A percentile compares a stretch with the other conserved stretches of the same genome.
These are phyloP conservation scores for Lucifuga dentata DNA, from an alignment of 2,113 vertebrate genomes.

Conservation along the genomic window DNA sequence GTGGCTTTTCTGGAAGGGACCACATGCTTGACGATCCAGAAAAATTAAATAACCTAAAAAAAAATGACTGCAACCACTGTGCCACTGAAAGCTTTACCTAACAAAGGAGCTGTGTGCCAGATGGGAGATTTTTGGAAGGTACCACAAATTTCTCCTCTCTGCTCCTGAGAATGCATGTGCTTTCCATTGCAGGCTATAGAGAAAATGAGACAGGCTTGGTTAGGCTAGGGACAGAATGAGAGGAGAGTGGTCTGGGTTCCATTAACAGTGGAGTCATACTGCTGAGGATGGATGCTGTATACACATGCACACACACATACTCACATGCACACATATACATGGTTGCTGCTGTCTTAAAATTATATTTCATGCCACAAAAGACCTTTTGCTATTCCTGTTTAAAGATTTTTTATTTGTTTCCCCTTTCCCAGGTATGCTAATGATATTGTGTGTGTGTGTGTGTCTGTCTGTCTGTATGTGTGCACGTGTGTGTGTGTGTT, in stretches of 20 bases:
- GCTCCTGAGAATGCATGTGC: slow-evolving; percentile 73
- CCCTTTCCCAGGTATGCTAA: slow-evolving; percentile 22
- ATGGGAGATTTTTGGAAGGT: slow-evolving; percentile 71
- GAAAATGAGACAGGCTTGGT: slow-evolving; percentile 69
- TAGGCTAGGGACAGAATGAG: slow-evolving; percentile 47
- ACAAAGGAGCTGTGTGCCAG: slow-evolving; percentile 67
- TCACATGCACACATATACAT: slow-evolving; percentile 14
- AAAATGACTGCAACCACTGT: slow-evolving; percentile 27
- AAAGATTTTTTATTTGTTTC: slow-evolving; percentile 47
- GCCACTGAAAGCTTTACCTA: slow-evolving; percentile 50
- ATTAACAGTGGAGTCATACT: slow-evolving; percentile 69
- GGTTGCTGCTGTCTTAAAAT: slow-evolving; percentile 28
- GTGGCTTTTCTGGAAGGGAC: slow-evolving; percentile 20
- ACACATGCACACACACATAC: slow-evolving; percentile 46
- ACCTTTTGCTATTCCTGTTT: slow-evolving; percentile 29
- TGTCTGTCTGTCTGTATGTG: too few species aligned
- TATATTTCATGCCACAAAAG: slow-evolving; percentile 21
- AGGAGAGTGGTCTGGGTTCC: slow-evolving; percentile 67
- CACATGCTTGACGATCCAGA: slow-evolving; percentile 33
- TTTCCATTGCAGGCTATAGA: slow-evolving; percentile 74
- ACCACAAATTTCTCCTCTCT: slow-evolving; percentile 68
- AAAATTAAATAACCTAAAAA: slow-evolving; percentile 29
- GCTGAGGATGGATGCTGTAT: slow-evolving; percentile 37
- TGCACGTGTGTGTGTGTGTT: slow-evolving; percentile 39
- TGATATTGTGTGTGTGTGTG: slow-evolving; percentile 17